These are phyloP conservation scores for Sipha maydis DNA, from an alignment of 2,888 invertebrate species.

Conservation along the genomic window DNA sequence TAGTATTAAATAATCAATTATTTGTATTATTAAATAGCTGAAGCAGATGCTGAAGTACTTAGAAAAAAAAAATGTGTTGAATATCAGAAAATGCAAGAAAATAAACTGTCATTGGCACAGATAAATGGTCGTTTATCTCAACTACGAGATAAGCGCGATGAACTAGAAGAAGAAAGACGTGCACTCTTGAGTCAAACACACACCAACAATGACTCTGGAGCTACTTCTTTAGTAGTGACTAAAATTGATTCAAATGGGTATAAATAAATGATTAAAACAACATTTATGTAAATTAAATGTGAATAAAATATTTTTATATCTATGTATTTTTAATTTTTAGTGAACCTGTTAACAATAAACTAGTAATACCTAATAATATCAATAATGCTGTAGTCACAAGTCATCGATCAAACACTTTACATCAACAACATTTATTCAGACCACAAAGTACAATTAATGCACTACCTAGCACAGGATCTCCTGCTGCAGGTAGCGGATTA, in stretches of 20 bases:
- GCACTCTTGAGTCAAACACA: slow-evolving; percentile 26
- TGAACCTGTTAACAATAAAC: slow-evolving; percentile 34
- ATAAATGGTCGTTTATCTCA: slow-evolving; percentile 57
- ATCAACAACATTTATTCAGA: slow-evolving; percentile 41
- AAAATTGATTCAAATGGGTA: slow-evolving; percentile 21
- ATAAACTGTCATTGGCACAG: slow-evolving; percentile 59
- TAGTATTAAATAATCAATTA: too few relatives aligned
- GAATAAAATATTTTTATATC: neutral
- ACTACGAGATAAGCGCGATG: slow-evolving; percentile 28
- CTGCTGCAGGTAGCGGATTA: slow-evolving; percentile 16
- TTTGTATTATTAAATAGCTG: slow-evolving; percentile 30
- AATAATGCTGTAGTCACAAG: slow-evolving; percentile 2
- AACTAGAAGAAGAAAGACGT: slow-evolving; percentile 54
- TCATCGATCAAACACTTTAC: slow-evolving; percentile 34
- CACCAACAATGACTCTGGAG: neutral
- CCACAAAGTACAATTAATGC: slow-evolving; percentile 26
- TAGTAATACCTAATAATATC: slow-evolving; percentile 28
- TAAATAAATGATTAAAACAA: neutral
- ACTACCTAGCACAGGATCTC: slow-evolving; percentile 13
- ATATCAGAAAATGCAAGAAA: slow-evolving; percentile 54
- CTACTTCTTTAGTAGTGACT: slow-evolving; percentile 19
- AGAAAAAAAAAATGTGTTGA: slow-evolving; percentile 56
- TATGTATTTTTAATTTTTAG: slow-evolving; percentile 14
- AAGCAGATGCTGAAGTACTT: slow-evolving; percentile 48
- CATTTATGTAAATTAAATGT: neutral